Percentiles rank a stretch among this genome's conserved stretches.
Conservation (phyloP, 2,113 vertebrate genomes). For the Galemys pyrenaicus region DNA sequence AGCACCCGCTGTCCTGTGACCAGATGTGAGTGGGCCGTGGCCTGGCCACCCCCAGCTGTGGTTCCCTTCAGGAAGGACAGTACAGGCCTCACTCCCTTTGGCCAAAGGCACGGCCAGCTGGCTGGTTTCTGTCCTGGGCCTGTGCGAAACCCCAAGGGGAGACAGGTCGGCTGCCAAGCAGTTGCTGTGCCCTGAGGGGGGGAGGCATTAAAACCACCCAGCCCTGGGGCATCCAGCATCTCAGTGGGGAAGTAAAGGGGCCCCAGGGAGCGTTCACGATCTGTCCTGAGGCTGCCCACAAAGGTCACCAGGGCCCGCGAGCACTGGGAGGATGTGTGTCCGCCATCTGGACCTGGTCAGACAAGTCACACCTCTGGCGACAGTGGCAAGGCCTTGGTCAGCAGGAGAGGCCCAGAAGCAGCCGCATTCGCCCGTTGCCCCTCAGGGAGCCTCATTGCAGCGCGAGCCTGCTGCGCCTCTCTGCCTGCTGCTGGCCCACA, state of each 20-base stretch:
- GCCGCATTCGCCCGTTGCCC: background rate
- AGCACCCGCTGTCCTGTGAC: constrained; percentile 90
- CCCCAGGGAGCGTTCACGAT: accelerated
- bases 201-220: background rate
- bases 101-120: too few relatives aligned
- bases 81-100: accelerated
- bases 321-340: background rate
- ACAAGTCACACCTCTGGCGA: background rate
- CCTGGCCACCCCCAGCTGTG: too few relatives aligned
- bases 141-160: background rate
- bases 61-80: background rate
- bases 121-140: background rate
- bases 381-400: background rate
- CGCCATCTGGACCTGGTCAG: too few relatives aligned
- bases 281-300: background rate
- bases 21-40: constrained; percentile 91
- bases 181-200: background rate
- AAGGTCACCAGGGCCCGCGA: background rate
- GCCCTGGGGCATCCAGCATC: background rate
- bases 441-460: accelerated
- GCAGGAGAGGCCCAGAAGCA: background rate
- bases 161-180: background rate
- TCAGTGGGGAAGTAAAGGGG: background rate
- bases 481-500: accelerated
- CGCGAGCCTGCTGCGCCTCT: background rate